phyloP scores from a whole-genome alignment of 1,140 invertebrate genomes.

The Neodiprion pinetum region DNA sequence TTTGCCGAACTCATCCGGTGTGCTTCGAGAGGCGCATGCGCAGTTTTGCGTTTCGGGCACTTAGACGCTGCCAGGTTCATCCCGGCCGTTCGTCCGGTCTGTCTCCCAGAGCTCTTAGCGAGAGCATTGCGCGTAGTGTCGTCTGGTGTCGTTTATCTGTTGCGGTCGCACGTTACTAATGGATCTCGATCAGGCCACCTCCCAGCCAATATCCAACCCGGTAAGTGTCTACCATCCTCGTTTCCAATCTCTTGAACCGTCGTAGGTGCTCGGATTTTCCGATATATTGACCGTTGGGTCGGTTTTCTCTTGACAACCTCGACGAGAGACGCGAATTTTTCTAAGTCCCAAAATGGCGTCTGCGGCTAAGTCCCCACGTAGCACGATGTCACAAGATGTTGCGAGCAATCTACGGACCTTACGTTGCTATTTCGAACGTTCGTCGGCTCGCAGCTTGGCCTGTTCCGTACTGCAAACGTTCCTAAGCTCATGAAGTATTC shows the following conservation, averaged over 20 bases:
- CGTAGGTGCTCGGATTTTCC: conserved; percentile 36
- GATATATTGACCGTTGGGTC: conserved; percentile 19
- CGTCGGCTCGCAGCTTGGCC: neutral
- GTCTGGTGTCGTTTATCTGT: conserved; percentile 40
- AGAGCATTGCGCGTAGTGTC: conserved; percentile 20
- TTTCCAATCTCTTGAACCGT: neutral
- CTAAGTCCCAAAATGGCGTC: conserved; percentile 88
- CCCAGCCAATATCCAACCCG: conserved; percentile 35
- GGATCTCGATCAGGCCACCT: conserved; percentile 45
- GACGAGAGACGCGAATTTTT: conserved; percentile 68
- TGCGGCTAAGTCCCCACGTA: conserved; percentile 70
- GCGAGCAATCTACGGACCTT: neutral
- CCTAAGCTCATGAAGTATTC: neutral
- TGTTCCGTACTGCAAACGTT: neutral
- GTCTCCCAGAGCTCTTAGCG: conserved; percentile 23
- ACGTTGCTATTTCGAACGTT: neutral
- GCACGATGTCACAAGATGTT: conserved; percentile 38
- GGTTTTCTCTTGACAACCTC: conserved; percentile 48
- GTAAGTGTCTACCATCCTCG: conserved; percentile 43
- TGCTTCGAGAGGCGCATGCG: conserved; percentile 41
- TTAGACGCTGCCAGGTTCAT: conserved; percentile 38
- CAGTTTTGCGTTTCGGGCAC: conserved; percentile 42
- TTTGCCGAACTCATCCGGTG: neutral
- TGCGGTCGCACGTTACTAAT: conserved; percentile 39
- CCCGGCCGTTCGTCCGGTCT: conserved; percentile 16